Percentiles rank a stretch among this genome's conserved stretches.
These are phyloP conservation scores for Drosophila leonis DNA, from an alignment of 2,888 invertebrate species.

Conservation along the genomic window DNA sequence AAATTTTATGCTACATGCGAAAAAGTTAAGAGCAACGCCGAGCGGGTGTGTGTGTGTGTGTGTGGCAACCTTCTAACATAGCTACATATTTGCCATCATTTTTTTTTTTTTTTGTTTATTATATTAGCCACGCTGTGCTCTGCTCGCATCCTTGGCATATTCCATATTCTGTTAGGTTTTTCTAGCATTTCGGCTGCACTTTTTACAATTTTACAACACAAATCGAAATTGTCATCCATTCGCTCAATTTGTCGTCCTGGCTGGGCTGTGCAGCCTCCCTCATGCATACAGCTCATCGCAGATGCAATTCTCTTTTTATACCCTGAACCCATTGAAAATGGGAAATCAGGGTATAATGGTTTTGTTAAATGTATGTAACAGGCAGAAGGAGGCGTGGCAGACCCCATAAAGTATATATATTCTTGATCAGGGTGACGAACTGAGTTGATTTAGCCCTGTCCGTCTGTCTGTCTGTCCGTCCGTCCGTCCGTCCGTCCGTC, in stretches of 20 bases:
- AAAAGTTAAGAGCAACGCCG: constrained; percentile 57
- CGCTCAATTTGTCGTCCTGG: constrained; percentile 83
- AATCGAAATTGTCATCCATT: constrained; percentile 84
- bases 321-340: too few relatives aligned
- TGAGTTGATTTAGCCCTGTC: too few relatives aligned
- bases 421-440: too few relatives aligned
- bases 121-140: constrained; percentile 30
- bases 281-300: constrained; percentile 50
- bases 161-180: constrained; percentile 46
- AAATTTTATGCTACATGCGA: constrained; percentile 65
- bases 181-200: constrained; percentile 66
- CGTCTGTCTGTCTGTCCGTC: too few relatives aligned
- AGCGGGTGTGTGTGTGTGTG: background rate
- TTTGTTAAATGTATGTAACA: too few relatives aligned
- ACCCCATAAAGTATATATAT: too few relatives aligned
- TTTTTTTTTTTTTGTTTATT: constrained; percentile 14
- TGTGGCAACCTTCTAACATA: constrained; percentile 2
- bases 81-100: constrained; percentile 18
- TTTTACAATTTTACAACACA: constrained; percentile 79
- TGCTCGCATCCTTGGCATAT: constrained; percentile 20
- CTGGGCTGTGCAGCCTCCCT: constrained; percentile 38
- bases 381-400: too few relatives aligned
- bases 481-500: too few relatives aligned
- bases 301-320: constrained; percentile 46
- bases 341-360: too few relatives aligned